These are phyloP conservation scores for Drosophila testacea DNA, from an alignment of 2,888 invertebrate species.

Conservation along the genomic window DNA sequence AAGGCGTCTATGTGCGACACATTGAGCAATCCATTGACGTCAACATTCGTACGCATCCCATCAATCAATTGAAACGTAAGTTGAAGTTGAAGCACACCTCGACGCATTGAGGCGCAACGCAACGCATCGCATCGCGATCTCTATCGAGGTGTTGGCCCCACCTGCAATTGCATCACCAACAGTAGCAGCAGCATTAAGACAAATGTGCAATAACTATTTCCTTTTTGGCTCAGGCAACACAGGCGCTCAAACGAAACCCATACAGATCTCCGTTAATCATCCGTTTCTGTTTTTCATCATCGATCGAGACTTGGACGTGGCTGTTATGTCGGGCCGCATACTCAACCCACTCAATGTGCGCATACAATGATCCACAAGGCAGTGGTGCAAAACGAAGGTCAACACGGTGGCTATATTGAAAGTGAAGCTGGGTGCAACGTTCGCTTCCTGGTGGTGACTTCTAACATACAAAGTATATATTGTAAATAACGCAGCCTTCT, in stretches of 20 bases:
- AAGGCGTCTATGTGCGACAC: slow-evolving; percentile 92
- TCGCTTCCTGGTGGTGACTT: slow-evolving; percentile 50
- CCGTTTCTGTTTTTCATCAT: slow-evolving; percentile 94
- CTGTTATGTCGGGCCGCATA: slow-evolving; percentile 93
- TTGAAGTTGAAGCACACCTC: slow-evolving; percentile 65
- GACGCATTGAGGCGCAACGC: slow-evolving; percentile 69
- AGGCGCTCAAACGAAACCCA: slow-evolving; percentile 86
- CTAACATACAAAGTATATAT: slow-evolving; percentile 20
- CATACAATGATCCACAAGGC: slow-evolving; percentile 87
- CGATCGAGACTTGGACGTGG: slow-evolving; percentile 91
- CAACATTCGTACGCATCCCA: slow-evolving; percentile 90
- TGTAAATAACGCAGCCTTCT: slow-evolving; percentile 57
- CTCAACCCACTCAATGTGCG: slow-evolving; percentile 93
- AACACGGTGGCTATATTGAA: slow-evolving; percentile 49
- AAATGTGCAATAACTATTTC: slow-evolving; percentile 67
- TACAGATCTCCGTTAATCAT: slow-evolving; percentile 91
- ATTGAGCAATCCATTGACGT: slow-evolving; percentile 94
- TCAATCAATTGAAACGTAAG: slow-evolving; percentile 85
- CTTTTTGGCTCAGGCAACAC: slow-evolving; percentile 79
- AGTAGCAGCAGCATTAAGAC: slow-evolving; percentile 24
- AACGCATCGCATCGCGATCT: slow-evolving; percentile 10
- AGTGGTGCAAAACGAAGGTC: slow-evolving; percentile 68
- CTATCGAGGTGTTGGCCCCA: slow-evolving; percentile 59
- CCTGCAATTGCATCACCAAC: slow-evolving; percentile 41
- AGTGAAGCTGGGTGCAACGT: slow-evolving; percentile 54